Evolutionary conservation across 2,113 vertebrate genomes (phyloP), one percentile per base, ranked within the genome.

Genomic region (Nerophis ophidion): DNA sequence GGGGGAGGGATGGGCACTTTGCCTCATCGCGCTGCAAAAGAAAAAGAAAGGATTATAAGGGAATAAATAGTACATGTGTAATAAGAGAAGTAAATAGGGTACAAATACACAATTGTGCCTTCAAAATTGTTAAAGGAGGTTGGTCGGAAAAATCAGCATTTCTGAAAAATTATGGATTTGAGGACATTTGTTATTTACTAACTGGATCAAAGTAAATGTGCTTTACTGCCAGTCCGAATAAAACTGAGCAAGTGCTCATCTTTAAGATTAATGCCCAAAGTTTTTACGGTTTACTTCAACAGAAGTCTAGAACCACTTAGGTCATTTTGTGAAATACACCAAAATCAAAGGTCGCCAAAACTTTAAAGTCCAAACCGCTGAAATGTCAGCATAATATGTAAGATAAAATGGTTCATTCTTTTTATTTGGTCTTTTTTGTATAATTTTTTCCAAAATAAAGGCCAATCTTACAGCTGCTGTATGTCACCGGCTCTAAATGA

Each of bases 1-100:
- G 96, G 44, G 96, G 93, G 75, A 99, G 90, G 69, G 94, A 86
- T 4, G 97, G 96, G 61, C 97, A 99, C 73, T 99, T 99, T 70
- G 91, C 91, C 87, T 99, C 97, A 81, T 96, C 95, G 91, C 96
- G 93, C 97, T 99, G 89, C 34, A 80, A 74, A 49, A 10, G 72
- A 65, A 26, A 49, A 44, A 58, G 16, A 52, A 54, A 38, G 57
- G 15, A 59, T 70, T 19, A 42, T 6, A 61, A 26, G 55, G 55
- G 12, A 36, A 34, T 60, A 57, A 56, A 26, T 26, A 4, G 3
- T 44, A 57, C 34, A 38, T 3, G 35, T 36, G 35, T 8, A 42
- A 19, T 42, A 56, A 42, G 4, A 56, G n/a, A 15, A 33, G 45
- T 17, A 48, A 48, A 46, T 47, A 26, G 8, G 6, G 17, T 44